A percentile compares a stretch with the other conserved stretches of the same genome.
Evolutionary conservation across 2,888 invertebrate genomes (phyloP).

Genomic region (Calliphora vomitoria): DNA sequence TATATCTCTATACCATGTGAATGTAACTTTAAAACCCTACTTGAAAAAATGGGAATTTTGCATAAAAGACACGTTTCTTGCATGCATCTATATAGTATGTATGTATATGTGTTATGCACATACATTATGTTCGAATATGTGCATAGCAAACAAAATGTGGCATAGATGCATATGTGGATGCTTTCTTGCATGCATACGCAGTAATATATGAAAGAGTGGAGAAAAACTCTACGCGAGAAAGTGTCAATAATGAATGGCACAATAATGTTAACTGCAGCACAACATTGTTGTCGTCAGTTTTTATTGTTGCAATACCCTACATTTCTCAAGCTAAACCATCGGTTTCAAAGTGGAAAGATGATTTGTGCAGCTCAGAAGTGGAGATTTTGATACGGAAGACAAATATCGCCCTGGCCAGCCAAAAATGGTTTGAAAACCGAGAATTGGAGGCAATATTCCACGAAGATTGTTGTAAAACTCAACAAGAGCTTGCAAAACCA

Average conservation of each 20-base stretch:
- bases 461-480: too few species aligned
- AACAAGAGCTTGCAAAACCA: too few species aligned
- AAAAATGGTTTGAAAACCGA: too few species aligned
- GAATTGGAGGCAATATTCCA: too few species aligned
- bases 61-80: slow-evolving; percentile 73
- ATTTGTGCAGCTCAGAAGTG: too few species aligned
- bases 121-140: not conserved
- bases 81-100: slow-evolving; percentile 39
- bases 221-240: slow-evolving; percentile 8
- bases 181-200: not conserved
- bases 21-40: slow-evolving; percentile 54
- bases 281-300: slow-evolving; percentile 19
- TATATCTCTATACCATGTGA: slow-evolving; percentile 5
- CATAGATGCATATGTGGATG: slow-evolving; percentile 25
- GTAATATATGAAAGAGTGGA: not conserved
- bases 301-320: slow-evolving; percentile 18
- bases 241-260: slow-evolving; percentile 40
- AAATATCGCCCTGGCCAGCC: too few species aligned
- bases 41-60: slow-evolving; percentile 58
- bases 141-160: slow-evolving; percentile 36
- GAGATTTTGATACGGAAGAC: too few species aligned
- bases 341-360: too few species aligned
- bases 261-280: slow-evolving; percentile 32
- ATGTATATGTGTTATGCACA: not conserved
- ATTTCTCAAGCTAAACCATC: not conserved